Evolutionary conservation across 2,797 vertebrate species (phyloP), one percentile per base, ranked within the genome.

Genomic region (Odontamblyopus lacepedii): DNA sequence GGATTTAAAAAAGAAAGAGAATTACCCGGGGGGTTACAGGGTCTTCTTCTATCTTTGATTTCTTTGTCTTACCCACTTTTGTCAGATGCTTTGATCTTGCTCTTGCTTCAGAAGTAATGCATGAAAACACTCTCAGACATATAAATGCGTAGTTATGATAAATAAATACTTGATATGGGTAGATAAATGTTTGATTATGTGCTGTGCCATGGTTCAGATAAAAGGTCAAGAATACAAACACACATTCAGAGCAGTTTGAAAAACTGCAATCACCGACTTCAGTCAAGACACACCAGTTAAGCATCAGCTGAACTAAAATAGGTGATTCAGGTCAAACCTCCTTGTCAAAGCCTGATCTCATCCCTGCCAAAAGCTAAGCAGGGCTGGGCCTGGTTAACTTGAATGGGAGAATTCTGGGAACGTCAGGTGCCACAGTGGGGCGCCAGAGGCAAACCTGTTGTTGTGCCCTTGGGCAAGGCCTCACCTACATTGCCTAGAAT

Each of bases 91-190:
- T 73, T 81, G 64, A 84, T 85, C 74, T 66, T 61, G 29, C 72
- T 35, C 3, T 62, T 62, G 62, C 71, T 69, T 78, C 74, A 64
- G 68, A 66, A 71, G 68, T 81, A 59, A 79, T 78, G 77, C 71
- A 67, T 86, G 78, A 86, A 76, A 66, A 77, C 80, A 69, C 23
- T 72, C 70, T 62, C 70, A 80, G 75, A 78, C 76, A 81, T 63
- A 23, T 32, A 23, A 64, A 75, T 41, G 56, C 44, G 76, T 32
- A 27, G 74, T 70, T 73, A 55, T 30, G 61, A 60, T 76, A 81
- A 83, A 85, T 62, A 70, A 69, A 50, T 2, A 8, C 44, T 65
- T 74, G 69, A 65, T 73, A 70, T 48, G 55, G 67, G 75, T 15
- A 29, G 70, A 78, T 85, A 27, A 73, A 59, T 61, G 4, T 60